Evolutionary conservation across 2,888 invertebrate genomes (phyloP), one percentile per base, ranked within the genome.

Genomic region (Desoria tigrina): DNA sequence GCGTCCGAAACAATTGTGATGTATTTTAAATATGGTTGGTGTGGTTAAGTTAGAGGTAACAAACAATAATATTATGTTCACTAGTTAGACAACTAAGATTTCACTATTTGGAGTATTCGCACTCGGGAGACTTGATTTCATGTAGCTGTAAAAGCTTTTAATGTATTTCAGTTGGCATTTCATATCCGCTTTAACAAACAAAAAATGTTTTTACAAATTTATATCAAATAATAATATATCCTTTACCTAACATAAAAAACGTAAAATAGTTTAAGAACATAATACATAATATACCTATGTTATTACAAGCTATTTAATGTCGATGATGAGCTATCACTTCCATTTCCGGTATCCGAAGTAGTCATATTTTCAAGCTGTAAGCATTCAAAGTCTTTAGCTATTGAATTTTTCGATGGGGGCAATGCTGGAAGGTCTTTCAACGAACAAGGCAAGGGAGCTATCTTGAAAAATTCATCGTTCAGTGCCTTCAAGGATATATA

Each of bases 381-480:
- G 23, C 61, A 63, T 27, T 71, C 71, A 45, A 71, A 71, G 7
- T 68, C 71, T 21, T 65, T 68, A 37, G 68, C 59, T 49, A 65
- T 7, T 37, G 55, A 60, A 54, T 63, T 59, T 42, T 73, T 73
- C 1, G 71, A 63, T 32, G 57, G 42, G 9, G 75, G 75, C 24
- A 71, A 63, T 9, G 65, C 63, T 2, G 90, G 88, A 83, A 92
- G 84, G 63, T 88, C 85, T 54, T 84, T 81, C 73, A 87, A 79
- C 6, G 84, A 77, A 28, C 87, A 86, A 3, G 89, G 87, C 27
- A 84, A 80, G 0, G 92, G 92, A 66, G 83, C 83, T 1, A 83
- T 85, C 77, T 84, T 84, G 79, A 92, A 91, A 83, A 90, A 92
- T 18, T 81, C 81, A 79, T 91, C 89, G 54, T 84, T 81, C 39